Base-by-base conservation (phyloP, 2,797 vertebrate species). In the Antrozous pallidus region DNA sequence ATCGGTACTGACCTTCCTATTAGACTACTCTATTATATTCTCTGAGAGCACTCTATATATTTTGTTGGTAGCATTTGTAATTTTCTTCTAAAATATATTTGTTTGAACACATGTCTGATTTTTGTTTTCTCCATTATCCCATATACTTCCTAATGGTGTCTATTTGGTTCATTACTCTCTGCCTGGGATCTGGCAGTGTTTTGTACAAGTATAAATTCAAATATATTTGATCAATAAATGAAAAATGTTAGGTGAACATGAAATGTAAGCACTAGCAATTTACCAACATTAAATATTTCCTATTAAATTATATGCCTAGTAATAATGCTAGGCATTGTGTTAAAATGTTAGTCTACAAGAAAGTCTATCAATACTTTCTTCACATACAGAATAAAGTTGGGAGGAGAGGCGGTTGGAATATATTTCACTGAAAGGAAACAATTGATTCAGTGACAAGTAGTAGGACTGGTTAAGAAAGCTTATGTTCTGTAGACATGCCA, bases 291-390 rank as follows among this genome's bases (percentile, higher is more conserved):
- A 89, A 88, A 28, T 49, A 73, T 78, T 58, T 49, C 38, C 71
- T 85, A 80, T 58, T 74, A 91, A 84, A 58, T 65, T 38, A 28
- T 56, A 51, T 51, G 51, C 13, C 33, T 26, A 49, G n/a, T 84
- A 51, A 84, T 54, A 92, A 45, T 79, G n/a, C 49, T 70, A 82
- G n/a, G 20, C 54, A 38, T 70, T 89, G 8, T 81, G 33, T 77
- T 61, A 74, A 69, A 67, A 88, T 45, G 24, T 82, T 89, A 71
- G 28, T 83, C 31, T 74, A 33, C 24, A 24, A 79, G 22, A 45
- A 74, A 85, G 33, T 49, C 8, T 89, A 33, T 28, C 16, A 36
- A n/a, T 49, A 54, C 69, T 69, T 93, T 81, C 40, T 38, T 86
- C 36, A 75, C n/a, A 36, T 47, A 49, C 13, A 82, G 11, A 74